Conservation (phyloP, 1,140 invertebrate species). For the Drosophila quadrilineata region DNA sequence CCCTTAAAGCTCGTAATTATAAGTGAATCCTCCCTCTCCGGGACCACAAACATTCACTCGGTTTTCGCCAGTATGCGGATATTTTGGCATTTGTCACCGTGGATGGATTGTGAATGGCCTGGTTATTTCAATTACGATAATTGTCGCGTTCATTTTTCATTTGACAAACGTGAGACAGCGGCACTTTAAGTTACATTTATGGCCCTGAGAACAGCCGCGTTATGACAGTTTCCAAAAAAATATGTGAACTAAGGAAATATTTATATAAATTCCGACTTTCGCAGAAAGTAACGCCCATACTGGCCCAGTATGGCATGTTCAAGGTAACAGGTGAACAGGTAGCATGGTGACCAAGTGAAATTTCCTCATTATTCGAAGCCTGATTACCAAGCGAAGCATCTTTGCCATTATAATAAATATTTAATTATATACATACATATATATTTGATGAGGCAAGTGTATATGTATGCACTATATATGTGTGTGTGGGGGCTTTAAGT, state of each 20-base stretch:
- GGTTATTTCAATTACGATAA: constrained; percentile 68
- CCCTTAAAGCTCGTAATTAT: constrained; percentile 52
- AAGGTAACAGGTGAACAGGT: constrained; percentile 58
- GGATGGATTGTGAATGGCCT: constrained; percentile 31
- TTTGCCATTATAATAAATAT: constrained; percentile 69
- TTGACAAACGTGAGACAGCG: constrained; percentile 62
- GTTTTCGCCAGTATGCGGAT: neutral
- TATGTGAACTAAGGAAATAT: neutral
- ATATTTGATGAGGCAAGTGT: constrained; percentile 39
- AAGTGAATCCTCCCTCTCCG: too few relatives aligned
- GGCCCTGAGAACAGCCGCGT: constrained; percentile 54
- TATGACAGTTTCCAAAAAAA: constrained; percentile 40
- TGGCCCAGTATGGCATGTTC: constrained; percentile 52
- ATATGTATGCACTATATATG: neutral
- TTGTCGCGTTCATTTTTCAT: constrained; percentile 76
- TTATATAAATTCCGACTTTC: neutral
- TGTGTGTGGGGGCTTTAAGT: constrained; percentile 41
- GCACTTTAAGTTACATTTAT: constrained; percentile 42
- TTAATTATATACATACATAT: constrained; percentile 57
- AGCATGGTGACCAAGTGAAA: constrained; percentile 60
- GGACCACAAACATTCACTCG: neutral
- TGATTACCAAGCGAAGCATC: constrained; percentile 1
- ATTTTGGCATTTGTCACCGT: too few relatives aligned
- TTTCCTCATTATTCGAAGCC: constrained; percentile 65
- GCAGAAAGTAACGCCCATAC: constrained; percentile 35